A percentile compares a stretch with the other conserved stretches of the same genome.
phyloP scores from a whole-genome alignment of 2,113 vertebrate genomes.

The Paradisaea rubra region DNA sequence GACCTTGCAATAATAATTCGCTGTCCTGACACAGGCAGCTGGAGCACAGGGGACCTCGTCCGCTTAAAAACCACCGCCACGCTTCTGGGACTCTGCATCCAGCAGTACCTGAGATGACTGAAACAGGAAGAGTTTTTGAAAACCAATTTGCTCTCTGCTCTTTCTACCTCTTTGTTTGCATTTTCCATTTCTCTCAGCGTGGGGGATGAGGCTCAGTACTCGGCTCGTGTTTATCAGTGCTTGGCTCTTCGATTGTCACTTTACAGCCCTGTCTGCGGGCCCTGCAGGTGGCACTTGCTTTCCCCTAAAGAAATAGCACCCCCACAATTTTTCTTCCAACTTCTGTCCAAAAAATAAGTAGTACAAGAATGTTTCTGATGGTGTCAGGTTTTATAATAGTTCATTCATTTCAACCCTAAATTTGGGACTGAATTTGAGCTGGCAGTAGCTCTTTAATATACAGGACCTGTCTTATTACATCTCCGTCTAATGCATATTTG shows the following conservation, averaged over 20 bases:
- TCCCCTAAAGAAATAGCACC: slow-evolving; percentile 7
- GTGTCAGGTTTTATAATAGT: slow-evolving; percentile 50
- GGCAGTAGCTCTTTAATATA: slow-evolving; percentile 57
- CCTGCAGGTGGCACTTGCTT: slow-evolving; percentile 18
- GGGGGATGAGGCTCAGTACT: neutral
- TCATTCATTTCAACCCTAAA: slow-evolving; percentile 51
- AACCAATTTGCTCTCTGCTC: neutral
- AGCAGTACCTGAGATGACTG: slow-evolving; percentile 10
- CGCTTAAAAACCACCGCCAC: slow-evolving; percentile 4
- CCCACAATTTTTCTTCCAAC: slow-evolving; percentile 13
- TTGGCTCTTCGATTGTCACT: neutral
- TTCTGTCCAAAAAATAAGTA: slow-evolving; percentile 33
- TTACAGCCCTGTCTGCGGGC: neutral
- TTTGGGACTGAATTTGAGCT: slow-evolving; percentile 43
- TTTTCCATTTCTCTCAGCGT: slow-evolving; percentile 25
- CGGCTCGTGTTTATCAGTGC: neutral
- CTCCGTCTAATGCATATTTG: slow-evolving; percentile 48
- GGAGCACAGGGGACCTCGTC: neutral
- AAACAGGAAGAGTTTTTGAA: slow-evolving; percentile 15
- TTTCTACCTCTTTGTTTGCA: slow-evolving; percentile 41
- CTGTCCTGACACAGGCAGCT: neutral
- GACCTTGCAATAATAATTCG: slow-evolving; percentile 4
- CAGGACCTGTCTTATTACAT: slow-evolving; percentile 57
- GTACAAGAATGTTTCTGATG: slow-evolving; percentile 33
- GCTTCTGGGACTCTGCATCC: neutral